Percentiles rank a stretch among this genome's conserved stretches.
Conservation (phyloP, 2,888 invertebrate genomes). For the Ichneumoninae sp. region DNA sequence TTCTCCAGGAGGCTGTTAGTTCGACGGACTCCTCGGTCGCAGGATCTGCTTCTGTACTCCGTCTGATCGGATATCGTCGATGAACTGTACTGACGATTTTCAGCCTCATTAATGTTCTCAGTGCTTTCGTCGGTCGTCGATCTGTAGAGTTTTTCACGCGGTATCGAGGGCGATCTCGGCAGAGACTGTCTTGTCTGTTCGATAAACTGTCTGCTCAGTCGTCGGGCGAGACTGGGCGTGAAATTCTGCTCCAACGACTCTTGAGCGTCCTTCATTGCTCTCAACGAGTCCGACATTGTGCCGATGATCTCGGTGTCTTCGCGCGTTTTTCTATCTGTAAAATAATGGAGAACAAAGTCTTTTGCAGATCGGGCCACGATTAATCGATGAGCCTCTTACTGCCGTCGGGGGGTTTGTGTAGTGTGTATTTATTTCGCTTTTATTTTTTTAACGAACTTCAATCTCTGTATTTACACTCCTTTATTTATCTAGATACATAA, state of each 20-base stretch:
- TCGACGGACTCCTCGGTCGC: conserved; percentile 79
- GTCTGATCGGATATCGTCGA: conserved; percentile 71
- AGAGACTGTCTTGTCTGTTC: conserved; percentile 80
- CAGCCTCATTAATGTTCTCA: conserved; percentile 29
- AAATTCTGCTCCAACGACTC: conserved; percentile 77
- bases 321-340: conserved; percentile 70
- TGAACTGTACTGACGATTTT: conserved; percentile 62
- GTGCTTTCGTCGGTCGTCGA: conserved; percentile 70
- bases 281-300: conserved; percentile 52
- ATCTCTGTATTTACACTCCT: conserved; percentile 75
- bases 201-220: conserved; percentile 81
- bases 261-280: conserved; percentile 72
- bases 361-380: conserved; percentile 66
- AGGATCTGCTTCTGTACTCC: conserved; percentile 75
- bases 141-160: conserved; percentile 74
- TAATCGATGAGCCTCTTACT: conserved; percentile 58
- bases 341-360: conserved; percentile 68
- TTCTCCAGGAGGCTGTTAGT: conserved; percentile 77
- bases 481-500: conserved; percentile 80
- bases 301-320: conserved; percentile 53
- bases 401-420: conserved; percentile 11
- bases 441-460: conserved; percentile 5
- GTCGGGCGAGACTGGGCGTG: conserved; percentile 81
- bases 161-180: conserved; percentile 78
- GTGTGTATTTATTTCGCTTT: conserved; percentile 1